phyloP scores from a whole-genome alignment of 2,888 invertebrate genomes.

The Acanthosepion lycidas region DNA sequence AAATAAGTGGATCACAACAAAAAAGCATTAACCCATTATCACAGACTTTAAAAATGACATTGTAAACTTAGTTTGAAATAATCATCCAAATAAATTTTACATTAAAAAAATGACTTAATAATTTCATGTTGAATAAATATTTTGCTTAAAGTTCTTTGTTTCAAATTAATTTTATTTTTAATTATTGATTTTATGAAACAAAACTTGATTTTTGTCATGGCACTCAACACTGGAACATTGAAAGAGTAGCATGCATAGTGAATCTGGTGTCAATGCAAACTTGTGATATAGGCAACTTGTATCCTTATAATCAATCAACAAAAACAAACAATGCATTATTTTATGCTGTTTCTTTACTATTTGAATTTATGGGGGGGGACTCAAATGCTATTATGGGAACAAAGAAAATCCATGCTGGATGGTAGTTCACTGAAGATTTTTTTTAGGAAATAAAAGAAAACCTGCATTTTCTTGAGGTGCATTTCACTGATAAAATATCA shows the following conservation, averaged over 20 bases:
- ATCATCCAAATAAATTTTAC: not conserved
- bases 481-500: not conserved
- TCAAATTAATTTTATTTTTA: not conserved
- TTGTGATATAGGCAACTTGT: not conserved
- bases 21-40: not conserved
- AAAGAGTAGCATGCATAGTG: not conserved
- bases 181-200: not conserved
- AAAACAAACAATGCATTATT: not conserved
- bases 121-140: not conserved
- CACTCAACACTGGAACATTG: not conserved
- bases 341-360: not conserved
- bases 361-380: not conserved
- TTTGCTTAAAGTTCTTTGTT: not conserved
- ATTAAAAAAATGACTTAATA: not conserved
- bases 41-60: not conserved
- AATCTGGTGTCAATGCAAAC: not conserved
- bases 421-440: not conserved
- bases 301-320: not conserved
- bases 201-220: not conserved
- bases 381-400: conserved; percentile 33
- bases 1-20: not conserved
- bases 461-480: not conserved
- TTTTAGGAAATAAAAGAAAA: not conserved
- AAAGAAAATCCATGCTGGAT: not conserved
- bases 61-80: not conserved